Evolutionary conservation across 2,113 vertebrate genomes (phyloP), one percentile per base, ranked within the genome.

Genomic region (Notarius lentiginosus): DNA sequence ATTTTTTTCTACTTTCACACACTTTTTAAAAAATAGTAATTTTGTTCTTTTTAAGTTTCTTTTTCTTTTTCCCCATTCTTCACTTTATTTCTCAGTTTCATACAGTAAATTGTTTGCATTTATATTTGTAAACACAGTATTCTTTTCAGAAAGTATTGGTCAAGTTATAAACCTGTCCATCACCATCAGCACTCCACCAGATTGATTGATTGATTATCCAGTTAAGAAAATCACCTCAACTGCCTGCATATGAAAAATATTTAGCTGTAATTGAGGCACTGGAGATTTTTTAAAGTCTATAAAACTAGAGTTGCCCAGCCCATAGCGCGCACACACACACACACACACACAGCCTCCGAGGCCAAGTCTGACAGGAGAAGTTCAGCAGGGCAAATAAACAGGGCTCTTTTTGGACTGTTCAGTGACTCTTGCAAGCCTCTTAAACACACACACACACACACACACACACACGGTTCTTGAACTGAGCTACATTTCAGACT

Each of bases 401-500:
- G 56, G 34, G n/a, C 53, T 60, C 79, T 75, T n/a, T 72, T 83
- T 14, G 41, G 56, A 75, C 55, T 83, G 80, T 27, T 65, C 17
- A 76, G 58, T 76, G 79, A 83, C 80, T 87, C 86, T 82, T 58
- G 72, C 30, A 73, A 82, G 77, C 51, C 84, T 70, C 84, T 66
- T 79, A 79, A 79, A 79, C 79, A 80, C 56, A 80, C 77, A 76
- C 73, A 76, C 73, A 89, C 92, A 47, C 49, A 79, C 76, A 79
- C 90, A 85, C 89, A 89, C 91, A 63, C 72, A 41, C 49, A 55
- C 12, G 3, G 73, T 9, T 49, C 41, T 49, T 73, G 22, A 73
- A 41, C 41, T 73, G 41, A n/a, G 73, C 84, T 79, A 91, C 92
- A 92, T 94, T 92, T 90, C 87, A 90, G 81, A 93, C 89, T 86